phyloP scores from a whole-genome alignment of 1,140 invertebrate species.

The Bicyclus anynana region DNA sequence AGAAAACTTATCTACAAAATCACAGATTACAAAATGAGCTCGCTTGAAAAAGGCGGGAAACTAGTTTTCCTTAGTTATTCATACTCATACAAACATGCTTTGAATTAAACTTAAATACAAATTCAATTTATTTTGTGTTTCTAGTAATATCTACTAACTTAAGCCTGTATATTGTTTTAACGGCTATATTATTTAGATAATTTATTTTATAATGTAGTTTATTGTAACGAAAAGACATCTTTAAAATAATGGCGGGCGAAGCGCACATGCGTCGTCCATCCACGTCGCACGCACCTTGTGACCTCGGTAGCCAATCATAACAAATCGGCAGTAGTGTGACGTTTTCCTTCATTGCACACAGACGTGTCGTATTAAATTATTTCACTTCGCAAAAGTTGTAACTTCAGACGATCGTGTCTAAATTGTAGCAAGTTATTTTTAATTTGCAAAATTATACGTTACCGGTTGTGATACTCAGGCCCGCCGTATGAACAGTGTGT shows the following conservation, averaged over 20 bases:
- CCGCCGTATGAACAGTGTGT: slow-evolving; percentile 13
- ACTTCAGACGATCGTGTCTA: slow-evolving; percentile 27
- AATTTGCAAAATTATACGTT: slow-evolving; percentile 18
- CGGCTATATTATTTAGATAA: too few species aligned
- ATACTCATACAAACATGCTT: too few species aligned
- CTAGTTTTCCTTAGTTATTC: too few species aligned
- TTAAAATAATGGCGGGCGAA: slow-evolving; percentile 32
- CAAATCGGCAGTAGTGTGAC: slow-evolving; percentile 42
- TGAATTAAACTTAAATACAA: too few species aligned
- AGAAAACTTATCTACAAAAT: too few species aligned
- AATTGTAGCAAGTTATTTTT: slow-evolving; percentile 12
- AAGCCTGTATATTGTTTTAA: too few species aligned
- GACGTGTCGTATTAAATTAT: slow-evolving; percentile 24
- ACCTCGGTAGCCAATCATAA: slow-evolving; percentile 46
- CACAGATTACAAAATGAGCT: too few species aligned
- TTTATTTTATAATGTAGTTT: too few species aligned
- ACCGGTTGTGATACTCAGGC: slow-evolving; percentile 19
- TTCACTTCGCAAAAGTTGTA: slow-evolving; percentile 37
- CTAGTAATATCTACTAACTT: too few species aligned
- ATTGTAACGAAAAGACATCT: too few species aligned
- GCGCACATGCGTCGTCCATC: slow-evolving; percentile 55
- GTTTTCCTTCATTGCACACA: slow-evolving; percentile 38
- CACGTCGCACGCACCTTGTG: slow-evolving; percentile 55
- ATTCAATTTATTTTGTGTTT: too few species aligned
- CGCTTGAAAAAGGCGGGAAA: too few species aligned